Conservation (phyloP, 2,113 vertebrate species). For the Apistogramma diplotaenia region DNA sequence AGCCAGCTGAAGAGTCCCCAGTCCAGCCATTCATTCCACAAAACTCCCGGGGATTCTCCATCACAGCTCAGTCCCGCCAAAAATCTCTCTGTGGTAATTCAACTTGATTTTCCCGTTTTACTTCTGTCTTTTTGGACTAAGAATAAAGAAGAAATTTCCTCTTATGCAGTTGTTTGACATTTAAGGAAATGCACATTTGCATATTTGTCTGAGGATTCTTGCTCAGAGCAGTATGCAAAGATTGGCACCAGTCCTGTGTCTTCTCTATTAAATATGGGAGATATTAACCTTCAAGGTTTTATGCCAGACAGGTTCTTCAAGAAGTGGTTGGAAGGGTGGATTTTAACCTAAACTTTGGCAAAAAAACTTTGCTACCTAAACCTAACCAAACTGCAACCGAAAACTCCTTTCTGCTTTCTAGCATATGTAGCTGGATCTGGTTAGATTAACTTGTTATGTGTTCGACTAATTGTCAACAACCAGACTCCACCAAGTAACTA, state of each 20-base stretch:
- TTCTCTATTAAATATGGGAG: neutral
- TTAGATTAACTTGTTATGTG: neutral
- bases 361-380: neutral
- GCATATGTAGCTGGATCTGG: neutral
- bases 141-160: neutral
- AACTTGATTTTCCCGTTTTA: slow-evolving; percentile 2
- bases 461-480: neutral
- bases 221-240: neutral
- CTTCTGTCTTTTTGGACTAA: neutral
- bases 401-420: neutral
- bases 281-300: neutral
- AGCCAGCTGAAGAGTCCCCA: slow-evolving; percentile 77
- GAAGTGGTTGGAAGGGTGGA: neutral
- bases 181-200: neutral
- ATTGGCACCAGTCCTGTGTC: neutral
- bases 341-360: neutral
- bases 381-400: neutral
- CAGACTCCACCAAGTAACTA: neutral
- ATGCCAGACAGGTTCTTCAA: neutral
- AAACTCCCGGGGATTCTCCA: slow-evolving; percentile 74
- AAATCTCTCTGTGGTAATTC: slow-evolving; percentile 75
- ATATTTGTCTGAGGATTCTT: neutral
- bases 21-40: slow-evolving; percentile 76
- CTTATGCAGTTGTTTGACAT: neutral
- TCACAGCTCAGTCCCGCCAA: slow-evolving; percentile 79